Evolutionary conservation across 2,113 vertebrate species (phyloP), one percentile per base, ranked within the genome.

Genomic region (Ariopsis seemanni): DNA sequence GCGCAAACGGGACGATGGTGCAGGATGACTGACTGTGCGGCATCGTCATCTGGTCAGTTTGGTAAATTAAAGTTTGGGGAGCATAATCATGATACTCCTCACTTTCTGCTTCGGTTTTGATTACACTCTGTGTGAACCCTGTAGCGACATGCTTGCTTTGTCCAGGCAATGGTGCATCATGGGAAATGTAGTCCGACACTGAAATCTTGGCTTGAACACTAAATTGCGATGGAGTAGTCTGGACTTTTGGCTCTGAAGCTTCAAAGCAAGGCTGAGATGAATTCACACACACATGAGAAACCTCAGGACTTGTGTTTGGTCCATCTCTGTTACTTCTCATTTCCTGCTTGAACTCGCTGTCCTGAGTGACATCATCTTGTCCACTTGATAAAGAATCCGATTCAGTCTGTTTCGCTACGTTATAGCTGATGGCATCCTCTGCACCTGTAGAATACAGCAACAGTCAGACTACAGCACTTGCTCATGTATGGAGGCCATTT

Each of bases 31-130:
- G 34, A 58, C 2, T 58, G 42, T 17, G 60, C 82, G 30, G 63
- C 48, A 58, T 89, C 85, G 6, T 67, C 22, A 12, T n/a, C 20
- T 8, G 52, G 15, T 55, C 75, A 11, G 65, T 27, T 65, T 9
- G 63, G 22, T 65, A 89, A 11, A 75, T 34, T 0, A 69, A 30
- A 14, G 42, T 18, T 20, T 85, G 75, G 0, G 82, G 53, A 4
- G 50, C 58, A 18, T 80, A 85, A 18, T 52, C 7, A 1, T 1
- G 60, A 63, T 82, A 87, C 5, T 81, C 88, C 7, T 88, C 85
- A 17, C 27, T 22, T 12, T 89, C 87, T 0, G 27, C 55, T 60
- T 91, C 88, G 1, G 77, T 88, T 88, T 91, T 91, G 42, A 91
- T 89, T 25, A 65, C 81, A 18, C 62, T 80, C 14, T 50, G 77